Conservation (phyloP, 37 sponge, comb jelly and placozoan genomes). For the Beroe forskalii region DNA sequence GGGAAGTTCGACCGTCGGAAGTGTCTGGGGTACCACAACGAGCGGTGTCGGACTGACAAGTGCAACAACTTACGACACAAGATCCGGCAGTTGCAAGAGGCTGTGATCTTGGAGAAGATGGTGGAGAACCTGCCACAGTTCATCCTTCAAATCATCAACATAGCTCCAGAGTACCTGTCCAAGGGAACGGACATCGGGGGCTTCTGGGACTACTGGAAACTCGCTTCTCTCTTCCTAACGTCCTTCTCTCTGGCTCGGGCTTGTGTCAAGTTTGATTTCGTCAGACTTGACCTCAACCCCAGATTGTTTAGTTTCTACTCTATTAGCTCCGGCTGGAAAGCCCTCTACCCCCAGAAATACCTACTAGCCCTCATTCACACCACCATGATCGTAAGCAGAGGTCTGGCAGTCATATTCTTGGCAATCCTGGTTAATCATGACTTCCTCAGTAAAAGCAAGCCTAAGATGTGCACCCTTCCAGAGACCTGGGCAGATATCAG, state of each 20-base stretch:
- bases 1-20: neutral
- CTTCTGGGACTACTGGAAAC: conserved; percentile 26
- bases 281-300: neutral
- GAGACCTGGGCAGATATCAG: neutral
- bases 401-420: neutral
- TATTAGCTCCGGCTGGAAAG: neutral
- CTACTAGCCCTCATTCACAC: neutral
- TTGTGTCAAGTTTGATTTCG: conserved; percentile 28
- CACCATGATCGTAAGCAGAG: neutral
- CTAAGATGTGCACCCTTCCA: neutral
- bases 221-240: neutral
- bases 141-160: neutral
- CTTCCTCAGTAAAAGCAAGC: neutral
- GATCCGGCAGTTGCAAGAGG: neutral
- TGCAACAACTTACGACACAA: conserved; percentile 20
- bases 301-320: neutral
- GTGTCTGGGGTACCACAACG: conserved; percentile 16
- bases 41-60: neutral
- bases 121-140: conserved; percentile 3
- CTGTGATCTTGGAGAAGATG: conserved; percentile 14
- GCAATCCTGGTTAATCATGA: neutral
- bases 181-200: neutral
- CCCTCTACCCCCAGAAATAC: conserved; percentile 5
- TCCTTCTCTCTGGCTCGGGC: neutral
- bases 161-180: neutral